These are phyloP conservation scores for Lepeophtheirus nordmannii DNA, from an alignment of 2,888 invertebrate species.

Conservation along the genomic window DNA sequence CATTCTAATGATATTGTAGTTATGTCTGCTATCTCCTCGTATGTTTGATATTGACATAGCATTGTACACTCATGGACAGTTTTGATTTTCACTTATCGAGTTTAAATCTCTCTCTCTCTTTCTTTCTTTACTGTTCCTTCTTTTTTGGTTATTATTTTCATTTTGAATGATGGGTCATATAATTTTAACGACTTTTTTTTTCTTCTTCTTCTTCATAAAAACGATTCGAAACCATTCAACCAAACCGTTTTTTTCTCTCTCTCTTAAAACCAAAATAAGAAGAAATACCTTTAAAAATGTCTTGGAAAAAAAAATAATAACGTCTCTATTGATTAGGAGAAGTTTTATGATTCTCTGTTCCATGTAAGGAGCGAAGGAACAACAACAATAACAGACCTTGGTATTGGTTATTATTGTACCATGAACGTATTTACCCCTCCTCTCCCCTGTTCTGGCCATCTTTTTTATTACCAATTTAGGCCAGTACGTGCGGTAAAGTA, in stretches of 20 bases:
- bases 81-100: no score
- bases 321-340: background rate
- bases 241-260: background rate
- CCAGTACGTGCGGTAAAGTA: no score
- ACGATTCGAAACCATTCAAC: background rate
- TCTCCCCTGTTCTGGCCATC: background rate
- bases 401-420: background rate
- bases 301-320: conserved; percentile 20
- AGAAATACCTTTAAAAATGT: conserved; percentile 25
- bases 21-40: no score
- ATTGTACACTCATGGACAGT: no score
- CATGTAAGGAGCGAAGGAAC: background rate
- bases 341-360: background rate
- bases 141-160: background rate
- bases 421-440: background rate
- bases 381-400: background rate
- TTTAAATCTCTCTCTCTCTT: no score
- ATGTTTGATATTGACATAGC: no score
- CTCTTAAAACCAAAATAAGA: conserved; percentile 16
- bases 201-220: background rate
- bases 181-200: background rate
- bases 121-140: no score
- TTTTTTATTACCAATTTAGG: no score
- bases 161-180: conserved; percentile 6
- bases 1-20: no score